Conservation (phyloP, 1,140 invertebrate species). For the Halesus radiatus region DNA sequence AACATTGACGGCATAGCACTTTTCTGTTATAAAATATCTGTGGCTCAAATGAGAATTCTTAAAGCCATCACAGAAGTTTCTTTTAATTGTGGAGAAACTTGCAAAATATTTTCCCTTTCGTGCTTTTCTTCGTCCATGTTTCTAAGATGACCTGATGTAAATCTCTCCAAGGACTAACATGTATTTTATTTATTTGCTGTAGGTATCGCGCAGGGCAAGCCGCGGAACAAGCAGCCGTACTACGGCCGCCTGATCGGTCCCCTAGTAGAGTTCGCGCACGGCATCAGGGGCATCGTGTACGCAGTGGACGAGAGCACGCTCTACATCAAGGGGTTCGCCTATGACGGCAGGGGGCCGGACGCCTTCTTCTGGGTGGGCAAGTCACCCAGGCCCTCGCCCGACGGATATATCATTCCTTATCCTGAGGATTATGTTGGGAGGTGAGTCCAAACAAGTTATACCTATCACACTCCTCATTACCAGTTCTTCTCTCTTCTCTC, state of each 20-base stretch:
- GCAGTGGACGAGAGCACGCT: constrained; percentile 90
- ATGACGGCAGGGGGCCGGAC: constrained; percentile 88
- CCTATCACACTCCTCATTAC: no score
- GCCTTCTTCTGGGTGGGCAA: constrained; percentile 92
- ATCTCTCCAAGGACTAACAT: no score
- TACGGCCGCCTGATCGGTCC: constrained; percentile 83
- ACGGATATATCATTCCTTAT: constrained; percentile 87
- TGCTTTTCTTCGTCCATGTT: no score
- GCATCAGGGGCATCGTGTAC: constrained; percentile 83
- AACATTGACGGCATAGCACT: no score
- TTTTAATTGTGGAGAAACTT: no score
- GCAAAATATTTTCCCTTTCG: no score
- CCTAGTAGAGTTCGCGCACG: constrained; percentile 79
- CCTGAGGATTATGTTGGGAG: constrained; percentile 83
- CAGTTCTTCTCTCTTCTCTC: no score
- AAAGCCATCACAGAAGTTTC: no score
- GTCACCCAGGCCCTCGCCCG: constrained; percentile 79
- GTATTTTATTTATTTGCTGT: background rate
- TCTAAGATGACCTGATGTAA: no score
- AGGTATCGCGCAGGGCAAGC: constrained; percentile 19
- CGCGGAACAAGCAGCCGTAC: constrained; percentile 72
- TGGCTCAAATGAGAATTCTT: no score
- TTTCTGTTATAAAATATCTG: no score
- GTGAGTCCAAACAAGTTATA: constrained; percentile 67
- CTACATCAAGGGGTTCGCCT: constrained; percentile 88